These are phyloP conservation scores for Gobio occitaniae DNA, from an alignment of 2,797 vertebrate species.

Conservation along the genomic window DNA sequence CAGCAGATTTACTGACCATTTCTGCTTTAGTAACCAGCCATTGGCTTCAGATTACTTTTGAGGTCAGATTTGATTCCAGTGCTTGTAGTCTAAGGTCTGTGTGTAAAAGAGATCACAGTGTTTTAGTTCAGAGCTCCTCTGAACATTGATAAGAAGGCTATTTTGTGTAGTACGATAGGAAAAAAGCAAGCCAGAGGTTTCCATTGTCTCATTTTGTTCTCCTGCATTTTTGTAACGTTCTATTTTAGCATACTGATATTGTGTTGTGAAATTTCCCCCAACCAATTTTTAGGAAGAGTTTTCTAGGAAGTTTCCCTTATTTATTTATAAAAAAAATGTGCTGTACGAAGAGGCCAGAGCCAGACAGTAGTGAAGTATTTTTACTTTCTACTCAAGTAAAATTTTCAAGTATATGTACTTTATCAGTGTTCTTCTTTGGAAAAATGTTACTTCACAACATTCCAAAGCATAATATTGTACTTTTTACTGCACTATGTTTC, in stretches of 20 bases:
- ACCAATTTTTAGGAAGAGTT: no score
- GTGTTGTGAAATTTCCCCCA: no score
- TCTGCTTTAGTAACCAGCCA: background rate
- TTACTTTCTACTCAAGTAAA: no score
- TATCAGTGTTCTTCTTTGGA: no score
- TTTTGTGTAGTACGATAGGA: background rate
- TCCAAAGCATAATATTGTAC: no score
- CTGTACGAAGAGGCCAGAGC: no score
- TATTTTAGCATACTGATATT: background rate
- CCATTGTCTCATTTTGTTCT: background rate
- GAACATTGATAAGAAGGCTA: slow-evolving; percentile 23
- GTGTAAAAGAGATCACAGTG: slow-evolving; percentile 4
- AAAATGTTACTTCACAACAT: no score
- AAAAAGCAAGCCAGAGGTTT: background rate
- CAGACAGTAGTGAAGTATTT: no score
- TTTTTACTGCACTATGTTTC: no score
- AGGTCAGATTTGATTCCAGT: background rate
- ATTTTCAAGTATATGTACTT: no score
- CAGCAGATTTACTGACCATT: slow-evolving; percentile 12
- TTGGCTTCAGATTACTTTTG: background rate
- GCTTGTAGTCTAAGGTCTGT: background rate
- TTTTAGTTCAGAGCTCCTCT: background rate
- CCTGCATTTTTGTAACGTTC: background rate
- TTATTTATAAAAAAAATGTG: no score
- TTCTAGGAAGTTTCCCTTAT: background rate